Conservation (phyloP, 2,113 vertebrate species). For the Albula goreensis region DNA sequence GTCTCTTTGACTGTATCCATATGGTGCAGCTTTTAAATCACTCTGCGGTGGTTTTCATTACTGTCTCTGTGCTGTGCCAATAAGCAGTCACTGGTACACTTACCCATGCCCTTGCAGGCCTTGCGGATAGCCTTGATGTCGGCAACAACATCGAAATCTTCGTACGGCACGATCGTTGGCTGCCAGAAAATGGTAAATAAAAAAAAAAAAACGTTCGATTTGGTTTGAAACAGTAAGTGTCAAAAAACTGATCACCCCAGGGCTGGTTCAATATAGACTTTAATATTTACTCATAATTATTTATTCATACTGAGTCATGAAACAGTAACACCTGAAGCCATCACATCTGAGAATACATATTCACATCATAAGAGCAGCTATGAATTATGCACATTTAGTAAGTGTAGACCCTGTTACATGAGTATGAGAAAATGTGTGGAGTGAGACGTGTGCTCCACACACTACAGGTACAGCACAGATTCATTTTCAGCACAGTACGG, state of each 20-base stretch:
- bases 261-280: no score
- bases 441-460: neutral
- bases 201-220: neutral
- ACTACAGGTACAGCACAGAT: neutral
- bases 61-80: no score
- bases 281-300: no score
- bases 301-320: neutral
- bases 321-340: neutral
- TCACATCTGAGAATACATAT: neutral
- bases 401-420: neutral
- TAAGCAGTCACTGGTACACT: slow-evolving; percentile 27
- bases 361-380: no score
- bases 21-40: neutral
- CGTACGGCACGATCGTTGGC: slow-evolving; percentile 70
- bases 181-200: slow-evolving; percentile 36
- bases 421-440: neutral
- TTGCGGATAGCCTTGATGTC: slow-evolving; percentile 78
- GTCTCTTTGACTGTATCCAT: neutral
- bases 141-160: slow-evolving; percentile 69
- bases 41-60: neutral
- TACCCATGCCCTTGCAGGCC: slow-evolving; percentile 77
- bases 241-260: neutral
- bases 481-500: neutral
- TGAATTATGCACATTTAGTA: neutral
- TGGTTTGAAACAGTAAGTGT: neutral